These are phyloP conservation scores for Diabrotica virgifera DNA, from an alignment of 1,140 invertebrate genomes.

Conservation along the genomic window DNA sequence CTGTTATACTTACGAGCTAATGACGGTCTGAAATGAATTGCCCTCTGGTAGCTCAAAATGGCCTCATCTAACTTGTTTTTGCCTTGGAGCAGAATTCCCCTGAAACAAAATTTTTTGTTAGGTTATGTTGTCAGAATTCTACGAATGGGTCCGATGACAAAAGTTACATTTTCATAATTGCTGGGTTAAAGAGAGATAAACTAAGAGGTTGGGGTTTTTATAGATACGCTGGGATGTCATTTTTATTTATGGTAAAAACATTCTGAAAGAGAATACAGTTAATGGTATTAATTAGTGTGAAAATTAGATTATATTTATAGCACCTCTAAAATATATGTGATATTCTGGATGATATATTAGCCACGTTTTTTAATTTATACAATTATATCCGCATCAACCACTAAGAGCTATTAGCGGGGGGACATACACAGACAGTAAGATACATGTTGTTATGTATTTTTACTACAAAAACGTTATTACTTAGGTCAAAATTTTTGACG, in stretches of 20 bases:
- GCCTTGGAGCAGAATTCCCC: constrained; percentile 89
- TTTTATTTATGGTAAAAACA: background rate
- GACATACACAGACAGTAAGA: too few relatives aligned
- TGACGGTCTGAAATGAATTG: constrained; percentile 90
- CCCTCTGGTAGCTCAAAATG: constrained; percentile 86
- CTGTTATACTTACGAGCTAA: constrained; percentile 79
- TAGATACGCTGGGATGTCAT: background rate
- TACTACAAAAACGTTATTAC: too few relatives aligned
- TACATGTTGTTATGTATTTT: too few relatives aligned
- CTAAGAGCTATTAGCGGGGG: too few relatives aligned
- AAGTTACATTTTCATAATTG: background rate
- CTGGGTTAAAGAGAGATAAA: too few relatives aligned
- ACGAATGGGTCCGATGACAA: background rate
- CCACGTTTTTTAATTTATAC: too few relatives aligned
- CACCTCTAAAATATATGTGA: too few relatives aligned
- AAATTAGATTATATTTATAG: too few relatives aligned
- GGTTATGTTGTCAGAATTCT: constrained; percentile 6
- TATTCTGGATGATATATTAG: too few relatives aligned
- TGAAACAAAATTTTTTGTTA: constrained; percentile 58
- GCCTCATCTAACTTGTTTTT: constrained; percentile 85
- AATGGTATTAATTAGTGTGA: too few relatives aligned
- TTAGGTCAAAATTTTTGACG: too few relatives aligned
- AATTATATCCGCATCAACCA: too few relatives aligned
- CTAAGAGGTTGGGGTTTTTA: background rate
- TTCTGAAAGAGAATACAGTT: background rate